Percentiles rank a stretch among this genome's conserved stretches.
Conservation (phyloP, 2,113 vertebrate species). For the Mastomys coucha region DNA sequence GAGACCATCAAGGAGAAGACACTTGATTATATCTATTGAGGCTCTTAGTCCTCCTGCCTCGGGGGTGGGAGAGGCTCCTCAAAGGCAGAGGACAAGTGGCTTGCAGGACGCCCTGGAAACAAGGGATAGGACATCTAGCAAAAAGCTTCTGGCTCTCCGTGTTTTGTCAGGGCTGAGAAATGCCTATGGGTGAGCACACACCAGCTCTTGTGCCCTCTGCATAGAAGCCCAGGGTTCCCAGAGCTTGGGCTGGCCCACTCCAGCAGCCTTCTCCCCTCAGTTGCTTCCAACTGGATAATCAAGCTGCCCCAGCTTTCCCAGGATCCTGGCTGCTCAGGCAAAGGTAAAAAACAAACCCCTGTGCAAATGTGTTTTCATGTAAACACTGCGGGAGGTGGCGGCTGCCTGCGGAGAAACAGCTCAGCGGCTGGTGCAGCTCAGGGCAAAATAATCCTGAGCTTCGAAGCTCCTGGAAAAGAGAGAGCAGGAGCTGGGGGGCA, state of each 20-base stretch:
- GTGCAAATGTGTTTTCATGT: slow-evolving; percentile 80
- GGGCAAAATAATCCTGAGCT: slow-evolving; percentile 51
- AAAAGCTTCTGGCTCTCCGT: not conserved
- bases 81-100: no score
- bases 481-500: not conserved
- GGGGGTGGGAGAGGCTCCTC: not conserved
- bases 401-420: slow-evolving; percentile 70
- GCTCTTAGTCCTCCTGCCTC: not conserved
- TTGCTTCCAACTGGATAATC: slow-evolving; percentile 45
- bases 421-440: slow-evolving; percentile 27
- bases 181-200: not conserved
- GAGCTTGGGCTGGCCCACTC: not conserved
- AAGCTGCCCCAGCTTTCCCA: slow-evolving; percentile 34
- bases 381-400: slow-evolving; percentile 73
- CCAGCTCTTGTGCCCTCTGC: not conserved
- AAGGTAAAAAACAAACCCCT: slow-evolving; percentile 73
- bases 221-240: not conserved
- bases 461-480: not conserved
- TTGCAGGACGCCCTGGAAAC: not conserved
- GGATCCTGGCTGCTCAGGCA: slow-evolving; percentile 38
- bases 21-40: not conserved
- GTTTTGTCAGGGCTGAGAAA: not conserved
- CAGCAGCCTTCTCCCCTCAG: not conserved
- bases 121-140: no score
- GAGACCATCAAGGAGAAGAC: not conserved